Conservation (phyloP, 2,113 vertebrate species). For the Irena cyanogastra region DNA sequence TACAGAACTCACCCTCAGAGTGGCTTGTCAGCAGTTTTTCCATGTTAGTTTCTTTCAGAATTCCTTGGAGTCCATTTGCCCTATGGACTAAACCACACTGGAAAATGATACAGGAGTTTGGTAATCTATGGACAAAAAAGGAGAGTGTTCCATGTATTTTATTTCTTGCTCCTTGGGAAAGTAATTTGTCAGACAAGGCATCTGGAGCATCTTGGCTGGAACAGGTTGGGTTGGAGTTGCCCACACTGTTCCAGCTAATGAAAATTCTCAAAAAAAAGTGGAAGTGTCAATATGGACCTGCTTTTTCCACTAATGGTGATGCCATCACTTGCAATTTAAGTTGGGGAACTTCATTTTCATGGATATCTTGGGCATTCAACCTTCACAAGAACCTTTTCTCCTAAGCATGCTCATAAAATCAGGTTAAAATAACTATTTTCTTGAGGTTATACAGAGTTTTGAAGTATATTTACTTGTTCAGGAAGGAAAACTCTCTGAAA, state of each 20-base stretch:
- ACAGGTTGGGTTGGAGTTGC: neutral
- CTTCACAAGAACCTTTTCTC: neutral
- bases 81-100: neutral
- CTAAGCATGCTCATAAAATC: neutral
- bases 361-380: rapidly evolving
- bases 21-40: slow-evolving; percentile 3
- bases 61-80: neutral
- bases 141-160: neutral
- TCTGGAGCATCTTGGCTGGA: neutral
- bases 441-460: neutral
- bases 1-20: neutral
- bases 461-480: neutral
- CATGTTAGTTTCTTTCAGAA: neutral
- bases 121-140: neutral
- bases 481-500: neutral
- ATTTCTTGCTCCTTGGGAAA: neutral
- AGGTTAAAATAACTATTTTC: neutral
- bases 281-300: neutral
- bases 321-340: neutral
- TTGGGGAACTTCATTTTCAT: neutral
- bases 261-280: neutral
- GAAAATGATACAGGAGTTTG: neutral
- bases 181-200: neutral
- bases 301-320: neutral
- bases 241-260: neutral